Evolutionary conservation across 1,140 invertebrate species (phyloP).

Genomic region (Heliconius nattereri): DNA sequence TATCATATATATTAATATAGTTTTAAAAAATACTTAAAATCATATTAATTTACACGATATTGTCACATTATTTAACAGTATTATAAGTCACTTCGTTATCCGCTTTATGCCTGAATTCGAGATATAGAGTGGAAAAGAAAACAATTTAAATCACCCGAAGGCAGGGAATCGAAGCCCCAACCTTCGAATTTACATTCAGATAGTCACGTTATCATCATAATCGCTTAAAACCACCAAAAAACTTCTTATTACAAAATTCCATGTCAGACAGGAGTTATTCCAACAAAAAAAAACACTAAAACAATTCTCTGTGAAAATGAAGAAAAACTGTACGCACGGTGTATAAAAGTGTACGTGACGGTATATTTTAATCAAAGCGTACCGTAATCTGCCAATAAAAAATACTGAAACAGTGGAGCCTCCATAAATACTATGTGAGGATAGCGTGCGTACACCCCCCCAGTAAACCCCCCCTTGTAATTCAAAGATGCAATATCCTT

Average conservation of each 20-base stretch:
- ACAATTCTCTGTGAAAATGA: conserved; percentile 7
- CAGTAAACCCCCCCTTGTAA: conserved; percentile 42
- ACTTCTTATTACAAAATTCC: background rate
- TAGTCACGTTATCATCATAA: background rate
- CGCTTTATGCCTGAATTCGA: no score
- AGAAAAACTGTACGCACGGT: background rate
- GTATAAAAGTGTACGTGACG: conserved; percentile 27
- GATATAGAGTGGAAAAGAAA: no score
- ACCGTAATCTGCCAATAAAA: conserved; percentile 37
- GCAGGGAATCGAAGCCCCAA: background rate
- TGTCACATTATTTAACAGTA: no score
- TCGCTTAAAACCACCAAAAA: background rate
- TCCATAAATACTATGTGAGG: conserved; percentile 49
- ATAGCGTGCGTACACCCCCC: conserved; percentile 54
- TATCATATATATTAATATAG: background rate
- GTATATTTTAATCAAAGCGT: conserved; percentile 27
- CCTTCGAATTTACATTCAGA: no score
- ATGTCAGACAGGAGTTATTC: background rate
- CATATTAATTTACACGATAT: no score
- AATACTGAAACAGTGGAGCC: conserved; percentile 39
- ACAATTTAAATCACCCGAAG: no score
- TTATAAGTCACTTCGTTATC: no score
- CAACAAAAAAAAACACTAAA: background rate
- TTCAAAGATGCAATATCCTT: conserved; percentile 51
- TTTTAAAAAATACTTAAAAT: no score